A percentile compares a stretch with the other conserved stretches of the same genome.
Evolutionary conservation across 2,113 vertebrate genomes (phyloP).

Genomic region (Beaufortia kweichowensis): DNA sequence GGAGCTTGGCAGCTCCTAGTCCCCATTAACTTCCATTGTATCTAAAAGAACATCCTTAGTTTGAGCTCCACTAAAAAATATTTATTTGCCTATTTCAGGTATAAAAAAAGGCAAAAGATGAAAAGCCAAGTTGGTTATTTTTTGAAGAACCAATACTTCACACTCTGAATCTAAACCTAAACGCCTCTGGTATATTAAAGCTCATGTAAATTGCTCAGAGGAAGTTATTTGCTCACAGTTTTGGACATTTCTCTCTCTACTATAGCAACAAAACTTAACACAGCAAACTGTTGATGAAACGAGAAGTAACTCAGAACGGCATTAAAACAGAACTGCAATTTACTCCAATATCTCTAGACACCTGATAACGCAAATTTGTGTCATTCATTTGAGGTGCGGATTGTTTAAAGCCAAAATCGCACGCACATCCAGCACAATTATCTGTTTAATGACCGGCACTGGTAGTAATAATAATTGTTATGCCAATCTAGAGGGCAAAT

Average conservation of each 20-base stretch:
- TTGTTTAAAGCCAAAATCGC: background rate
- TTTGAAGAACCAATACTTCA: too few relatives aligned
- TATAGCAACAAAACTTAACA: background rate
- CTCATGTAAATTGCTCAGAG: background rate
- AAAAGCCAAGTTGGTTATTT: too few relatives aligned
- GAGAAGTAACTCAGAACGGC: background rate
- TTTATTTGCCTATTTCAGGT: too few relatives aligned
- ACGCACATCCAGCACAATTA: background rate
- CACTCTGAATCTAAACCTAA: background rate
- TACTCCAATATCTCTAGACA: conserved; percentile 11
- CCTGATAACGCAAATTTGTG: background rate
- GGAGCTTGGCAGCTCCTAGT: too few relatives aligned
- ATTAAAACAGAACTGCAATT: background rate
- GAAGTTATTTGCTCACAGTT: background rate
- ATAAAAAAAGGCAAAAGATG: too few relatives aligned
- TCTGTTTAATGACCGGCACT: too few relatives aligned
- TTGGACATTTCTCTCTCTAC: conserved; percentile 9
- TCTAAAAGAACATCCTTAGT: too few relatives aligned
- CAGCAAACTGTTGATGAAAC: background rate
- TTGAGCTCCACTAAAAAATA: too few relatives aligned
- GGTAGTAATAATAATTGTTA: background rate
- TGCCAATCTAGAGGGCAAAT: too few relatives aligned
- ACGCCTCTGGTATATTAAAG: background rate
- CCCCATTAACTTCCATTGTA: too few relatives aligned
- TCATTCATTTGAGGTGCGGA: background rate